Evolutionary conservation across 1,140 invertebrate genomes (phyloP), one percentile per base, ranked within the genome.

Genomic region (Aphelenchoides avenae): DNA sequence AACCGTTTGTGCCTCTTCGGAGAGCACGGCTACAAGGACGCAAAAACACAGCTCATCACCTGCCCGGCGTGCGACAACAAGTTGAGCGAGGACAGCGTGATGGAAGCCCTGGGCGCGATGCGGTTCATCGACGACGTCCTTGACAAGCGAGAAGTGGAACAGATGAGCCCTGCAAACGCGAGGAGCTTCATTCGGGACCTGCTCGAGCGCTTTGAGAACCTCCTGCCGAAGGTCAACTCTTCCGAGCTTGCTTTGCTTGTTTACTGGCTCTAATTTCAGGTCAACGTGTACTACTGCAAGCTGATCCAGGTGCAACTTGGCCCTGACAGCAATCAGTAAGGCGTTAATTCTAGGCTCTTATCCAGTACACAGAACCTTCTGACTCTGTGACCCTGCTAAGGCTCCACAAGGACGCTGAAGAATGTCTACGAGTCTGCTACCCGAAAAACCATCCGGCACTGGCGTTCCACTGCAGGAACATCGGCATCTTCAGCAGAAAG

Each of bases 371-470:
- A 15, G 61, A 67, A 15, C 55, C 65, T n/a, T 33, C n/a, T 18
- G 51, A 70, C 24, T 22, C 33, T 9, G 18, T 33, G 15, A 55
- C 26, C 18, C 24, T 70, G 40, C 54, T 59, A 63, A 33, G 26
- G 33, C 29, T 60, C 29, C 59, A 72, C 43, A 29, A 58, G 33
- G 42, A 57, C 31, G 64, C 47, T 13, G 65, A 69, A 46, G 66
- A 62, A 36, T 71, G 68, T 52, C 34, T 71, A 26, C 40, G 68
- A 27, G n/a, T 61, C 4, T 71, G 68, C 29, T 71, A 72, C 43
- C 68, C 68, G 5, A 42, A 62, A 5, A 66, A 67, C 31, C 68
- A 71, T 57, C 68, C 68, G n/a, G 68, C 67, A 13, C 50, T 71
- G 22, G 70, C 61, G 2, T 71, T 70, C 34, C 66, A 73, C 44